phyloP scores from a whole-genome alignment of 2,113 vertebrate genomes.

The Neolamprologus sp. region DNA sequence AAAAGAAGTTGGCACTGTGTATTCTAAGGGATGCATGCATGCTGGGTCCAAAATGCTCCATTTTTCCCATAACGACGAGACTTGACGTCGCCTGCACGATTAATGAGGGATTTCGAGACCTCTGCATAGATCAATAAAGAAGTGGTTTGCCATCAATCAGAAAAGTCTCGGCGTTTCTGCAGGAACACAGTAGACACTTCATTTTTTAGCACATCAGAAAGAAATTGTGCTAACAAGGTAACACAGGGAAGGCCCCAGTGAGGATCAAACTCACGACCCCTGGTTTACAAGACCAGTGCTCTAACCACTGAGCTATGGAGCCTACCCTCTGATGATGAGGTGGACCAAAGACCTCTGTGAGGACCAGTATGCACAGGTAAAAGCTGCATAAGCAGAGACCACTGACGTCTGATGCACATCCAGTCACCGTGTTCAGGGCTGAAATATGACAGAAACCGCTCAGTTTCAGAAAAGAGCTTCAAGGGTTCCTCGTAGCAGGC shows the following conservation, averaged over 20 bases:
- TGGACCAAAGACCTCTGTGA: background rate
- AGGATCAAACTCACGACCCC: background rate
- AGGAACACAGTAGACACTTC: fast-evolving
- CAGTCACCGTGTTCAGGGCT: background rate
- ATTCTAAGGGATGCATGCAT: background rate
- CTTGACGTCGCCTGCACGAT: background rate
- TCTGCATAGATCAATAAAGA: background rate
- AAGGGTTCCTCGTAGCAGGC: background rate
- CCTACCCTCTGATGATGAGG: fast-evolving
- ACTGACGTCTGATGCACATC: background rate
- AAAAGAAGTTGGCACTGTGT: background rate
- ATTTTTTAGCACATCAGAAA: background rate
- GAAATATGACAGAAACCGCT: background rate
- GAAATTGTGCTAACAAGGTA: background rate
- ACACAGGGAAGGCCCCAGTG: fast-evolving
- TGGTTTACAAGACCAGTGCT: background rate
- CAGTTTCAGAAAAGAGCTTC: background rate
- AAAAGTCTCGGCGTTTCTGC: fast-evolving
- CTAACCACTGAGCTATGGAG: background rate
- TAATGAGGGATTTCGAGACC: background rate
- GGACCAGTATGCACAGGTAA: background rate
- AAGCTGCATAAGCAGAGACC: background rate
- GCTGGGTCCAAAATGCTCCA: background rate
- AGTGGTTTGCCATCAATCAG: background rate
- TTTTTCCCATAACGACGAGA: fast-evolving